Base-by-base conservation (phyloP, 2,797 vertebrate genomes). In the Picus viridis region DNA sequence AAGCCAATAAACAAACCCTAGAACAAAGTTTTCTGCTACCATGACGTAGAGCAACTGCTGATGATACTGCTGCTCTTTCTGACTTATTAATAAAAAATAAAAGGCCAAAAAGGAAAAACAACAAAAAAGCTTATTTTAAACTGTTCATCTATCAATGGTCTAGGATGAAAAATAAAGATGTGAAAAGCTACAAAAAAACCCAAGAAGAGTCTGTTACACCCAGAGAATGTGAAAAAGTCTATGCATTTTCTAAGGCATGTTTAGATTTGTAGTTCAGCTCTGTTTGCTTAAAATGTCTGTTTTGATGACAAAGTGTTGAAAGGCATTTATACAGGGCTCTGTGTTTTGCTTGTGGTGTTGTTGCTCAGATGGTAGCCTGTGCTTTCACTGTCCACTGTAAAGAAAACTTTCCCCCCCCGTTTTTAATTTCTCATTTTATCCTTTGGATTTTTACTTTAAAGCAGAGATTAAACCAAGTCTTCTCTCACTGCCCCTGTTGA, bases 331-430 rank as follows among this genome's bases (percentile, higher is more conserved):
- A 7, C 2, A 70, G 11, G 61, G 10, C 16, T 57, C 8, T 51
- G 4, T 77, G 9, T 75, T 59, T 76, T 68, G 16, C 14, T 32
- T 30, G 4, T 8, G 4, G 53, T 64, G 26, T 34, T n/a, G 45
- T 30, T 58, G 13, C 6, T 3, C 24, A 2, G 8, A 10, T 41
- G 13, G 6, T n/a, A 19, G 22, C 59, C 4, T 32, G 57, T 89
- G 29, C 5, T 83, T 62, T 59, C 84, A 9, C 10, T 73, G 6
- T 12, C 12, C 39, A 51, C 2, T 14, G 3, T 27, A 81, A 69
- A 1, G 1, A 72, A 9, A 32, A 2, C 3, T 30, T 34, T 80
- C 63, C 39, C 20, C 22, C 3, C 11, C 10, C 39, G 5, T 12
- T 57, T 41, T 65, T 64, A 12, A 11, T 83, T 22, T 77, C 9